Base-by-base conservation (phyloP, 1,140 invertebrate genomes). In the Conopomorpha cramerella region DNA sequence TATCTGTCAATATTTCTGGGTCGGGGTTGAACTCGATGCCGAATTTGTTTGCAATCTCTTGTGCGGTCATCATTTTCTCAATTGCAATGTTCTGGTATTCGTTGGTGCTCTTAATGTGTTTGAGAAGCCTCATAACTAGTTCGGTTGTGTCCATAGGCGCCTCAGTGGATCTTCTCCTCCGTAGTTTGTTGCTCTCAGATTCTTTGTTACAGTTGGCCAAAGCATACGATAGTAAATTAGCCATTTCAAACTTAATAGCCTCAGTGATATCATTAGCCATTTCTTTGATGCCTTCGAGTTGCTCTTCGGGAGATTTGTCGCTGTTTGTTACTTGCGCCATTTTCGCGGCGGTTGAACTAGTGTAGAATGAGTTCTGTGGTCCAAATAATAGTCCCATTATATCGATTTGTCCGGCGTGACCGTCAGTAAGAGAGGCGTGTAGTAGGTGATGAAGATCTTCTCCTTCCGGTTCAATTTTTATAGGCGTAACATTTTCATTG, bases 21-120 rank as follows among this genome's bases (percentile, higher is more conserved):
- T 76, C 71, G 8, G 71, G 65, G 31, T 46, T 58, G 40, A 65
- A 76, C 25, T 60, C 55, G 13, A 74, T 54, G 7, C 62, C 62
- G 36, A 51, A 74, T 49, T 74, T 72, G 16, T 76, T 64, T 33
- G 70, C 67, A 10, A 76, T 76, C 48, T 76, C 63, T 52, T 76
- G 67, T 25, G 71, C 71, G 8, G 55, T 53, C 67, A 76, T 72
- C 67, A 76, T 68, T 44, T 76, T 76, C 10, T 76, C 71, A 13
- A 76, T 76, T 1, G 65, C 65, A 16, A 72, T 58, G 23, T 72
- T 76, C 36, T 76, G 70, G 31, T 62, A 65, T 47, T 76, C 70
- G 34, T 72, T 76, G 28, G 58, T 71, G 1, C 46, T 50, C 39
- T 76, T 76, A 1, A 76, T 76, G 25, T 76, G 70, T 31, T 68